Percentiles rank a stretch among this genome's conserved stretches.
Conservation (phyloP, 2,888 invertebrate species). For the Ennomos fuscantarius region DNA sequence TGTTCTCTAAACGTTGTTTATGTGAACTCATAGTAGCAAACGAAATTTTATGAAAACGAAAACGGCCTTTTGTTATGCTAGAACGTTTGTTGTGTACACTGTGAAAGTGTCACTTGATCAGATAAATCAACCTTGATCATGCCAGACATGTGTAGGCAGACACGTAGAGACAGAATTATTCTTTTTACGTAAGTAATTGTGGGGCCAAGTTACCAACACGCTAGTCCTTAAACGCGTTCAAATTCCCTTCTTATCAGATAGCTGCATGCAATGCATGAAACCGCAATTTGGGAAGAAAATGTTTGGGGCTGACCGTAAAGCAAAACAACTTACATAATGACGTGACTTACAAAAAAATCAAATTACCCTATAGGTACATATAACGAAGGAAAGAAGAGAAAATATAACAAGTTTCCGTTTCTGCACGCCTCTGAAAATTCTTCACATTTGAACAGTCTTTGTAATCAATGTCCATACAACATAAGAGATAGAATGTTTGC, state of each 20-base stretch:
- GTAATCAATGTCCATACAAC: background rate
- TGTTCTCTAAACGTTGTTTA: background rate
- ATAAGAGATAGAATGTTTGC: background rate
- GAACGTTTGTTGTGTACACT: background rate
- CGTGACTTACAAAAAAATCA: too few species aligned
- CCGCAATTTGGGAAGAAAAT: constrained; percentile 1
- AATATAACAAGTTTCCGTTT: too few species aligned
- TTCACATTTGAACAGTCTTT: too few species aligned
- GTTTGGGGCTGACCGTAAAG: constrained; percentile 1
- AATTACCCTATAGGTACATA: too few species aligned
- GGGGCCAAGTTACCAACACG: constrained; percentile 1
- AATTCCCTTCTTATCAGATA: constrained; percentile 1
- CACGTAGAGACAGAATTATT: background rate
- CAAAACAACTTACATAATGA: background rate
- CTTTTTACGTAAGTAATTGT: background rate
- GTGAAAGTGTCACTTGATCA: constrained; percentile 3
- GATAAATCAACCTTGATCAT: constrained; percentile 3
- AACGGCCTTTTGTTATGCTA: background rate
- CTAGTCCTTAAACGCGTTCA: constrained; percentile 1
- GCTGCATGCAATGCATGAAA: constrained; percentile 2
- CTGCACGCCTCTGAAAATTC: too few species aligned
- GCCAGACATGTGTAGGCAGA: constrained; percentile 3
- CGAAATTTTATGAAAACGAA: background rate
- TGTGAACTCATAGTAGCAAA: background rate
- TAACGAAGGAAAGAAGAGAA: too few species aligned